Evolutionary conservation across 2,888 invertebrate species (phyloP).

Genomic region (Machimus atricapillus): DNA sequence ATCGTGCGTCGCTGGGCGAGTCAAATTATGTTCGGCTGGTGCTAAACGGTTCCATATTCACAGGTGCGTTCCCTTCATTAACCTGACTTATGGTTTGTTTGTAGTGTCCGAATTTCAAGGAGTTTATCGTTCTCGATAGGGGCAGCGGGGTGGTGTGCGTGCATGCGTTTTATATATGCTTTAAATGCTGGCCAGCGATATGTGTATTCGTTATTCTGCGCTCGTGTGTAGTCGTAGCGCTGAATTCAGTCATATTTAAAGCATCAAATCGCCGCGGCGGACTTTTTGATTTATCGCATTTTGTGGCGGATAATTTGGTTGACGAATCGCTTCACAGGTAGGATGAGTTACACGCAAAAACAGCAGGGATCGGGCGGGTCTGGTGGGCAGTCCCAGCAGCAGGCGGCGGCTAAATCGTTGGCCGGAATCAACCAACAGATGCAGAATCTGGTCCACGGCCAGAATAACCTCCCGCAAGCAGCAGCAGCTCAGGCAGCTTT

Average conservation of each 20-base stretch:
- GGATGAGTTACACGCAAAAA: conserved; percentile 47
- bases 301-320: background rate
- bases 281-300: background rate
- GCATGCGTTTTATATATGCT: background rate
- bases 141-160: conserved; percentile 19
- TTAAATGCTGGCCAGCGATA: background rate
- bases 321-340: background rate
- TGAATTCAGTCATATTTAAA: conserved; percentile 19
- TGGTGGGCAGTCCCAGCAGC: conserved; percentile 52
- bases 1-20: background rate
- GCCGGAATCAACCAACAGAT: conserved; percentile 53
- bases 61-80: conserved; percentile 36
- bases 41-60: conserved; percentile 30
- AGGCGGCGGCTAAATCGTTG: conserved; percentile 54
- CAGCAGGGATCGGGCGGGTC: conserved; percentile 49
- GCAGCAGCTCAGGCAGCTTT: conserved; percentile 41
- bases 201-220: conserved; percentile 2
- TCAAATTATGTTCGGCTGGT: conserved; percentile 33
- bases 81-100: conserved; percentile 37
- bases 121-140: background rate
- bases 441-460: conserved; percentile 55
- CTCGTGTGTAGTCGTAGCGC: background rate
- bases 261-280: background rate
- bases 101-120: conserved; percentile 41
- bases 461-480: conserved; percentile 53